A percentile compares a stretch with the other conserved stretches of the same genome.
These are phyloP conservation scores for Bubalus kerabau DNA, from an alignment of 2,113 vertebrate genomes.

Conservation along the genomic window DNA sequence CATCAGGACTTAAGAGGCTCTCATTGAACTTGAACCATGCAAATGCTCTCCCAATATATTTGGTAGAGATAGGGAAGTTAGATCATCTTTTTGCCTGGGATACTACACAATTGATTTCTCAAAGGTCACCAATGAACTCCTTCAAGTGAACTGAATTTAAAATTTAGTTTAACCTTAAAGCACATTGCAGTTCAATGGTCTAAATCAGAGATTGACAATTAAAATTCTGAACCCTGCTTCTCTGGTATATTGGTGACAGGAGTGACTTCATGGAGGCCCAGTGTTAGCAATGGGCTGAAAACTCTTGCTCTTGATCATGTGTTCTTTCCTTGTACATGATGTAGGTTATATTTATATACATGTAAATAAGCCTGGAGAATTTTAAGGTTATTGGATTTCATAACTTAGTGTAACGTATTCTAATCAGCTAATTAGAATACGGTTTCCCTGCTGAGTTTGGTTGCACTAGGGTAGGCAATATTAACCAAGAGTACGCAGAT, in stretches of 20 bases:
- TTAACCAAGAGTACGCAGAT: neutral
- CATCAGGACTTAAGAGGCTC: neutral
- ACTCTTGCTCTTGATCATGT: neutral
- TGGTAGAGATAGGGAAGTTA: slow-evolving; percentile 29
- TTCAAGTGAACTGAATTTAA: slow-evolving; percentile 68
- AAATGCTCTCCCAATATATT: neutral
- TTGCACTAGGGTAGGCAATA: neutral
- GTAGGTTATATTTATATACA: neutral
- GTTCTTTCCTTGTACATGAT: neutral
- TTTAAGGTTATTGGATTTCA: neutral
- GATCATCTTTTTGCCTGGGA: slow-evolving; percentile 17
- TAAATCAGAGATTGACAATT: slow-evolving; percentile 45
- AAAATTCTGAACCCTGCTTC: neutral
- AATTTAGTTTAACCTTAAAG: slow-evolving; percentile 64
- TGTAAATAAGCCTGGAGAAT: neutral
- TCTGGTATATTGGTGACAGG: neutral
- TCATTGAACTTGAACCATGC: neutral
- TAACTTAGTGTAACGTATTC: neutral
- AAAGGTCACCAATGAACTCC: slow-evolving; percentile 71
- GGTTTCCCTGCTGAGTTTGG: neutral
- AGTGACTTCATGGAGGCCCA: neutral
- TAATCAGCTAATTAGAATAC: neutral
- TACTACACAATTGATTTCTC: slow-evolving; percentile 65
- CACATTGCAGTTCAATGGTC: slow-evolving; percentile 53
- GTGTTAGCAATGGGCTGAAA: neutral